Evolutionary conservation across 2,888 invertebrate species (phyloP).

Genomic region (Platycheirus rosarum): DNA sequence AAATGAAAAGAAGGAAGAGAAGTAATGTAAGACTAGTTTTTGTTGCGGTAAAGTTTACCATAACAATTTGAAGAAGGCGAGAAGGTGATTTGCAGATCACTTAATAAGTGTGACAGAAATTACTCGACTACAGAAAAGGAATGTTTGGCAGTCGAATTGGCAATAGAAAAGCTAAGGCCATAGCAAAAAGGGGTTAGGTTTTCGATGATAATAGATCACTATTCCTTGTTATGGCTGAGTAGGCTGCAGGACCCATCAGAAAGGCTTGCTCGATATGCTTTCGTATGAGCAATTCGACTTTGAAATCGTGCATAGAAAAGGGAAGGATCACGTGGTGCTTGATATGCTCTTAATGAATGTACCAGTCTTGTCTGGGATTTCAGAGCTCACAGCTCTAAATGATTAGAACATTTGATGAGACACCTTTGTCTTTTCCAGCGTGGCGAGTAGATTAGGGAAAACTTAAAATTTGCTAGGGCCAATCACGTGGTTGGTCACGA

Average conservation of each 20-base stretch:
- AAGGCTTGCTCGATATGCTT: background rate
- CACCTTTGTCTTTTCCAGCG: too few species aligned
- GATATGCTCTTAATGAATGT: background rate
- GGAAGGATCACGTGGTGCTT: background rate
- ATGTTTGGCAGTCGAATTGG: background rate
- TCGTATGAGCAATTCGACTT: too few species aligned
- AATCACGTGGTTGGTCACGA: background rate
- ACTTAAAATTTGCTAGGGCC: background rate
- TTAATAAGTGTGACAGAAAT: background rate
- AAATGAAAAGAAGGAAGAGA: too few species aligned
- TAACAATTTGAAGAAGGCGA: too few species aligned
- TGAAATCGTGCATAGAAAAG: too few species aligned
- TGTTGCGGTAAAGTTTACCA: too few species aligned
- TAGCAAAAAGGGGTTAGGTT: background rate
- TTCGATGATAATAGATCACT: too few species aligned
- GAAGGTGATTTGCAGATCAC: too few species aligned
- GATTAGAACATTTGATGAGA: too few species aligned
- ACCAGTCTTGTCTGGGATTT: background rate
- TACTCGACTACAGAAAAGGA: background rate
- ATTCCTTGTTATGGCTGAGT: too few species aligned
- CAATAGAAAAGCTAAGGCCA: background rate
- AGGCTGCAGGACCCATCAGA: background rate
- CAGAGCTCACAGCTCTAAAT: background rate
- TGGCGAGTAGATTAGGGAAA: too few species aligned
- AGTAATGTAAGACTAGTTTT: too few species aligned